Percentiles rank a stretch among this genome's conserved stretches.
Evolutionary conservation across 2,888 invertebrate genomes (phyloP).

Genomic region (Pycnomerus fuliginosus): DNA sequence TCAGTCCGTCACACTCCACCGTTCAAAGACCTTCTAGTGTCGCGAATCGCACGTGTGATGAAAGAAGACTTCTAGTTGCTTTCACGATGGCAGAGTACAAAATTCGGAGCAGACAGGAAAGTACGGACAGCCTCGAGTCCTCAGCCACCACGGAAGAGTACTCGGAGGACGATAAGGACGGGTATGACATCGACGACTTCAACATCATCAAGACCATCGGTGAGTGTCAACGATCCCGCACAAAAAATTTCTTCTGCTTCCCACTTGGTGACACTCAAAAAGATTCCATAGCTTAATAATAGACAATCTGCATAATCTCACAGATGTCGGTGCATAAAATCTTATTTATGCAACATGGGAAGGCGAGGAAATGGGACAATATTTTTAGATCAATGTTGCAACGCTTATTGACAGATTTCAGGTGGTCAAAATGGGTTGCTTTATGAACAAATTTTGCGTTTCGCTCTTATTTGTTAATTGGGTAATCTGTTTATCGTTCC

Average conservation of each 20-base stretch:
- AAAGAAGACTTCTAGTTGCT: slow-evolving; percentile 13
- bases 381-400: no score
- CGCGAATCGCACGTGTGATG: slow-evolving; percentile 16
- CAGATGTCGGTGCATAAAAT: no score
- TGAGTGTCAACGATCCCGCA: slow-evolving; percentile 57
- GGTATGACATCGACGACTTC: slow-evolving; percentile 68
- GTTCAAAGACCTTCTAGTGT: no score
- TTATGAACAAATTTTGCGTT: no score
- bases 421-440: no score
- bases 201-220: slow-evolving; percentile 87
- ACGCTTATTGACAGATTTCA: no score
- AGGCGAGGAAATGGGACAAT: no score
- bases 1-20: slow-evolving; percentile 5
- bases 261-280: not conserved
- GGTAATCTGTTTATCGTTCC: no score
- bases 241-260: not conserved
- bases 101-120: slow-evolving; percentile 47
- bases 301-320: no score
- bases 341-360: no score
- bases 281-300: no score
- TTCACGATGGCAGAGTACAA: slow-evolving; percentile 40
- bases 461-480: no score
- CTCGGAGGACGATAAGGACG: slow-evolving; percentile 57
- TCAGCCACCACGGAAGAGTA: slow-evolving; percentile 58
- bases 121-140: slow-evolving; percentile 49